phyloP scores from a whole-genome alignment of 2,797 vertebrate genomes.

The Galagoides demidoff region DNA sequence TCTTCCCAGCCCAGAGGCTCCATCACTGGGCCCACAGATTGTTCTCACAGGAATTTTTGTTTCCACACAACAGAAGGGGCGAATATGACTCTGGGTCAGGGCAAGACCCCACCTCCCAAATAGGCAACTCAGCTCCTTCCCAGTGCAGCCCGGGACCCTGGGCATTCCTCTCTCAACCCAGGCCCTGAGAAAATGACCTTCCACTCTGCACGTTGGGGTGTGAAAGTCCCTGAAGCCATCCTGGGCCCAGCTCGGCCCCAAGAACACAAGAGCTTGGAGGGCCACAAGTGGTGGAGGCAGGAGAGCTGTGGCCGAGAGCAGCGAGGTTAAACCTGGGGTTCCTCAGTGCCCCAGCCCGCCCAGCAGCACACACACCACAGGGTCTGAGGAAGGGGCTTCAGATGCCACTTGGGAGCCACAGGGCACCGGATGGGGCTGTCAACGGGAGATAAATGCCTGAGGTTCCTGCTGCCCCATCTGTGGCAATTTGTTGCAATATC shows the following conservation, averaged over 20 bases:
- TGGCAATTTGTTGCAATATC: background rate
- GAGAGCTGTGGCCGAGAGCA: background rate
- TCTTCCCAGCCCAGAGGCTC: background rate
- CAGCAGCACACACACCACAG: background rate
- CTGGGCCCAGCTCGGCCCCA: background rate
- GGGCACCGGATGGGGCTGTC: too few relatives aligned
- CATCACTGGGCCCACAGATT: background rate
- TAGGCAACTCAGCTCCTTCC: background rate
- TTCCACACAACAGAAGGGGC: background rate
- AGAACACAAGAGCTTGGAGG: background rate
- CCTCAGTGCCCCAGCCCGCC: background rate
- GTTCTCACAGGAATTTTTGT: background rate
- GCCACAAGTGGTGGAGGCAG: background rate
- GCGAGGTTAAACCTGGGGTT: background rate
- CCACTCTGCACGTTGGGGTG: accelerated
- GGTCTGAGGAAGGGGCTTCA: too few relatives aligned
- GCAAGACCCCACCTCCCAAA: background rate
- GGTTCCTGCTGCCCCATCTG: background rate
- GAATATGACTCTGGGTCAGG: background rate
- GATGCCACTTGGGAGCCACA: background rate
- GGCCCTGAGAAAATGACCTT: background rate
- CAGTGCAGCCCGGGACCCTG: too few relatives aligned
- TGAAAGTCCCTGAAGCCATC: background rate
- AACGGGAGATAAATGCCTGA: background rate
- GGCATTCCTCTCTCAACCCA: too few relatives aligned